phyloP scores from a whole-genome alignment of 2,888 invertebrate genomes.

The Drosophila neoperkinsi region DNA sequence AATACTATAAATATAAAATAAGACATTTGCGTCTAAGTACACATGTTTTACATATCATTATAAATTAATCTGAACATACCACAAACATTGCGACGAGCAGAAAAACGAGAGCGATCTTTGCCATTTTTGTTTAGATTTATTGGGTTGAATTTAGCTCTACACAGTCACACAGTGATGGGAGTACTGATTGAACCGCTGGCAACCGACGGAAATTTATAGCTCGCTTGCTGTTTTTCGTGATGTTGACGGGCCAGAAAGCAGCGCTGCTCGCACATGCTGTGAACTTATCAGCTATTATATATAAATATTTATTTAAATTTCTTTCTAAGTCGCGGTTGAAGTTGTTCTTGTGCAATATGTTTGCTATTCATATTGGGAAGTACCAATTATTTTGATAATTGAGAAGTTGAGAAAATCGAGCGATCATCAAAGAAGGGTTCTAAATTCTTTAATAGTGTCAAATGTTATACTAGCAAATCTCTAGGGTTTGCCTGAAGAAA shows the following conservation, averaged over 20 bases:
- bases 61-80: slow-evolving; percentile 38
- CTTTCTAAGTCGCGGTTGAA: not conserved
- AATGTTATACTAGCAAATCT: not conserved
- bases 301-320: not conserved
- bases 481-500: too few relatives aligned
- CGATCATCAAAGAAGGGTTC: not conserved
- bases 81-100: slow-evolving; percentile 53
- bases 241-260: not conserved
- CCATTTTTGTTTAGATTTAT: slow-evolving; percentile 43
- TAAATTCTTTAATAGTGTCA: not conserved
- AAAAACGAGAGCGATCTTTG: slow-evolving; percentile 54
- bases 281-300: not conserved
- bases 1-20: not conserved
- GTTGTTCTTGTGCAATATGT: not conserved
- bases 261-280: slow-evolving; percentile 1
- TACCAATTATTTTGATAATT: not conserved
- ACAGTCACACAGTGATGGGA: slow-evolving; percentile 37
- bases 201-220: slow-evolving; percentile 26
- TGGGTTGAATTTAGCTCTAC: slow-evolving; percentile 31
- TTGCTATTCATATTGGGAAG: not conserved
- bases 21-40: not conserved
- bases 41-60: not conserved
- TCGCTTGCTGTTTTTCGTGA: slow-evolving; percentile 48
- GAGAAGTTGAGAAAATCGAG: not conserved
- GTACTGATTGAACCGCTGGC: slow-evolving; percentile 39